phyloP scores from a whole-genome alignment of 2,113 vertebrate genomes.

The Oceanites oceanicus region DNA sequence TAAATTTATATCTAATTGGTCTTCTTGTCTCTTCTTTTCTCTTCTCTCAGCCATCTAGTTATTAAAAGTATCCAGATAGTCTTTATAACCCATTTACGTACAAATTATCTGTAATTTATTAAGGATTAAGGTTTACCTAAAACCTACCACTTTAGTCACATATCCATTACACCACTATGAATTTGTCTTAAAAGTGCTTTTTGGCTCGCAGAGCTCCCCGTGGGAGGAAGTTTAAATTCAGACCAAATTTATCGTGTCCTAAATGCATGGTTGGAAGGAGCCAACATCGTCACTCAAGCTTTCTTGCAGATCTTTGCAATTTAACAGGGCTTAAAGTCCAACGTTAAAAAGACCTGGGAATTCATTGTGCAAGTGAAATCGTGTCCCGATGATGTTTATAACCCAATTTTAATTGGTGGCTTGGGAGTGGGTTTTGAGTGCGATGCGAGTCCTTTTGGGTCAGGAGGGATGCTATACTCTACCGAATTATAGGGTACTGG shows the following conservation, averaged over 20 bases:
- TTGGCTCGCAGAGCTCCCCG: not conserved
- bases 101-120: conserved; percentile 33
- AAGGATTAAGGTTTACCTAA: conserved; percentile 17
- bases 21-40: not conserved
- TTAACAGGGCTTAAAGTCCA: not conserved
- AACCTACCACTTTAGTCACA: not conserved
- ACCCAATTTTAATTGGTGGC: not conserved
- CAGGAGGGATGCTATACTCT: not conserved
- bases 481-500: too few relatives aligned
- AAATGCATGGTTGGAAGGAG: not conserved
- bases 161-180: not conserved
- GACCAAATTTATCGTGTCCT: conserved; percentile 5
- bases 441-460: not conserved
- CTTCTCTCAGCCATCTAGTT: not conserved
- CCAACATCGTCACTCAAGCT: not conserved
- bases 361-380: not conserved
- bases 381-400: fast-evolving
- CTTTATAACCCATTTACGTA: not conserved
- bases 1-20: not conserved
- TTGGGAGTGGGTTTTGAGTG: not conserved
- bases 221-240: conserved; percentile 39
- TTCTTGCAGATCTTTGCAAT: not conserved
- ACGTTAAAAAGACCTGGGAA: not conserved
- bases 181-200: conserved; percentile 10
- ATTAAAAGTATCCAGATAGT: not conserved